phyloP scores from a whole-genome alignment of 2,888 invertebrate genomes.

The Torymus auratus region DNA sequence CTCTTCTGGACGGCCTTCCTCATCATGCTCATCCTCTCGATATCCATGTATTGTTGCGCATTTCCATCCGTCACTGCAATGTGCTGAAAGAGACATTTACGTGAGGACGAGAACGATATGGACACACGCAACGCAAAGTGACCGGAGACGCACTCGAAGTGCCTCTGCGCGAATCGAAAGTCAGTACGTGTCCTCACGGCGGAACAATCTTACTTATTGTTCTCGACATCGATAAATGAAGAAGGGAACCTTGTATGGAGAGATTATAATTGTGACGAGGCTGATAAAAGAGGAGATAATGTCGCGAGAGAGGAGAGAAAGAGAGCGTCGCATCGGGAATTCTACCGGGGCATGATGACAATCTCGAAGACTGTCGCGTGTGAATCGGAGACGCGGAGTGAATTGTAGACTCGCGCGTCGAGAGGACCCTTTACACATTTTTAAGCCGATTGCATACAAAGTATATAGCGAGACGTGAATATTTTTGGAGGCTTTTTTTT shows the following conservation, averaged over 20 bases:
- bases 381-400: not conserved
- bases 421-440: not conserved
- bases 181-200: no score
- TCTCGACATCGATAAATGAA: constrained; percentile 12
- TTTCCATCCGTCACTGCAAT: constrained; percentile 40
- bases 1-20: constrained; percentile 66
- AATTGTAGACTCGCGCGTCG: constrained; percentile 5
- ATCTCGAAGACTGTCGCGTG: constrained; percentile 27
- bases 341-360: constrained; percentile 27
- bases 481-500: constrained; percentile 2
- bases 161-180: no score
- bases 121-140: no score
- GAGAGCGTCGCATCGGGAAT: constrained; percentile 29
- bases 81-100: constrained; percentile 49
- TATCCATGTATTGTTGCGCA: constrained; percentile 63
- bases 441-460: not conserved
- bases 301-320: constrained; percentile 31
- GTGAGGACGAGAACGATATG: no score
- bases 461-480: no score
- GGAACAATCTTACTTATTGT: not conserved
- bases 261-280: not conserved
- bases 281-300: constrained; percentile 36
- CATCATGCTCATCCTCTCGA: constrained; percentile 62
- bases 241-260: not conserved
- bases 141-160: no score